Base-by-base conservation (phyloP, 2,797 vertebrate species). In the Alauda arvensis region DNA sequence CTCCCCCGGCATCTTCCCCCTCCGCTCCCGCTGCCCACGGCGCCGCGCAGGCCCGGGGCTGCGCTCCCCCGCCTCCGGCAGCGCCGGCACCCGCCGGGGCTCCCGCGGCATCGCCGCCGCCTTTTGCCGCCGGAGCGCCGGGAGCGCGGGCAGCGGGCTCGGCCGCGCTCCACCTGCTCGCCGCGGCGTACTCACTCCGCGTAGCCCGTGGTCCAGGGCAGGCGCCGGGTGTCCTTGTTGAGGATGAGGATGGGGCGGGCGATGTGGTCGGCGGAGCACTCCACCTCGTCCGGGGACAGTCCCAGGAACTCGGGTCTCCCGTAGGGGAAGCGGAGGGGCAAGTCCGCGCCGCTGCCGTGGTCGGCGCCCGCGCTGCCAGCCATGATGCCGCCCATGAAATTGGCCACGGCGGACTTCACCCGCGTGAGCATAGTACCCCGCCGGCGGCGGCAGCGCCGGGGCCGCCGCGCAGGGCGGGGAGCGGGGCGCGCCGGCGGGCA, bases 151-250 rank as follows among this genome's bases (percentile, higher is more conserved):
- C 65, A 48, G 83, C n/a, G 43, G n/a, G 37, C 46, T 45, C 75
- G 70, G 83, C 83, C 83, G 63, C 69, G 28, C 71, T 69, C 63
- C 88, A 92, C 91, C 88, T 87, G 65, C 89, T 39, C 59, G 78
- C 65, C 81, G 77, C 46, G 25, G 78, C 62, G 39, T 95, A 98
- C 99, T 99, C 97, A 99, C 99, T 99, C 99, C 63, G 99, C 99
- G 94, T 99, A 99, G 85, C 99, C 99, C 42, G 98, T 98, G 95
- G 97, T 96, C 99, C 99, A 99, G 48, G 98, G 98, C 96, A 99
- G 96, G 92, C 98, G 94, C 91, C 95, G 96, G 79, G 95, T 98
- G 96, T 99, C 99, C 97, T 98, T 98, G 84, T 97, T 96, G 93
- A 98, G 96, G 78, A 98, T 98, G 91, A 99, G 98, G 96, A 99